Base-by-base conservation (phyloP, 2,888 invertebrate genomes). In the Drosophila differens region DNA sequence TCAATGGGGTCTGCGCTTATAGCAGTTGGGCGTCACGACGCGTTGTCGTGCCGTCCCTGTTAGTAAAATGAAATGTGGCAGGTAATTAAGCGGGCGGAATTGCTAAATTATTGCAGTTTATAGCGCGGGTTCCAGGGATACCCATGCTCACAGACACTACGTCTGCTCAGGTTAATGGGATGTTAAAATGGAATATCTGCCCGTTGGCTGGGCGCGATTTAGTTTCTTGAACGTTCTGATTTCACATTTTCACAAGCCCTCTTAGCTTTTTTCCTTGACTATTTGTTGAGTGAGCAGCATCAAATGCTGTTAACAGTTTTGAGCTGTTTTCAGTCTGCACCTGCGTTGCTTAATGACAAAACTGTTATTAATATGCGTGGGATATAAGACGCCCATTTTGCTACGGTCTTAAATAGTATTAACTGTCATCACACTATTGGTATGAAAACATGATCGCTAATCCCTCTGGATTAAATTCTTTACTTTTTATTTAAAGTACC, bases 61-160 rank as follows among this genome's bases (percentile, higher is more conserved):
- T 66, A 70, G 77, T 84, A 85, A 92, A 92, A 92, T 92, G 90
- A 93, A 93, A 93, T 92, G 92, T 92, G 92, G 90, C 90, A 89
- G 89, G 92, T 92, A 93, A 93, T 92, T 92, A 93, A 92, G 93
- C 90, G 82, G 89, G 90, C 89, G 88, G 91, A 92, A 93, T 93
- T 92, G 91, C 90, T 89, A 93, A 92, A 93, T 92, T 93, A 92
- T 92, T 91, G 81, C 90, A 85, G 85, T 76, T 82, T 87, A 79
- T 77, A 69, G 79, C 73, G 61, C 39, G 52, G 59, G 49, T 49
- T 62, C 28, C 53, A 60, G 53, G 52, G 25, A 70, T 57, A 55
- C 49, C 16, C 58, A 33, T 65, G 30, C 62, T 41, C 16, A 39
- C 81, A 70, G 72, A 77, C 75, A 61, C 69, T 51, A 65, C 70